Evolutionary conservation across 2,113 vertebrate genomes (phyloP).

Genomic region (Melospiza melodia): DNA sequence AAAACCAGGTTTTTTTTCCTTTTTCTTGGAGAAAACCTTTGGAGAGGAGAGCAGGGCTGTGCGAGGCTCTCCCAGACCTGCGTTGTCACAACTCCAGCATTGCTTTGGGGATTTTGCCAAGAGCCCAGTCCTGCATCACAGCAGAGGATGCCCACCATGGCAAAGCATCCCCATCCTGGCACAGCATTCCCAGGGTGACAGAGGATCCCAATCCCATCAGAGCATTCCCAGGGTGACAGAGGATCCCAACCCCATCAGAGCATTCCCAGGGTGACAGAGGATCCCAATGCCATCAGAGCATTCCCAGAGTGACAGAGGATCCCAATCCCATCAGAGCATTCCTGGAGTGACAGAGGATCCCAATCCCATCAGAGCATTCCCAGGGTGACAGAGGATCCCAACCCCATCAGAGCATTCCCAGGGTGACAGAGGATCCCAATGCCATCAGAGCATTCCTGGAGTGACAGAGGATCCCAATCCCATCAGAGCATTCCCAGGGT

Average conservation of each 20-base stretch:
- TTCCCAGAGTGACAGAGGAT: neutral
- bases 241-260: neutral
- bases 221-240: neutral
- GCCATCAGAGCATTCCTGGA: no score
- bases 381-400: neutral
- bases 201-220: neutral
- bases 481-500: neutral
- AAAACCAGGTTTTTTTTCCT: rapidly evolving
- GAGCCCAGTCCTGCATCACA: rapidly evolving
- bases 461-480: neutral
- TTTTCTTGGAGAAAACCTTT: neutral
- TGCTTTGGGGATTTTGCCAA: neutral
- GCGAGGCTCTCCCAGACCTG: neutral
- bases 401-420: no score
- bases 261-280: neutral
- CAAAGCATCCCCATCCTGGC: neutral
- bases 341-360: neutral
- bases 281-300: no score
- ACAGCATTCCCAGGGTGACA: neutral
- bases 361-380: neutral
- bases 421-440: neutral
- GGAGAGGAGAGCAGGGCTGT: neutral
- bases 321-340: no score
- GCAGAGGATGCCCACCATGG: neutral
- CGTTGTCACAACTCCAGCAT: rapidly evolving